Evolutionary conservation across 2,888 invertebrate species (phyloP), one percentile per base, ranked within the genome.

Genomic region (Gymnoscelis rufifasciata): DNA sequence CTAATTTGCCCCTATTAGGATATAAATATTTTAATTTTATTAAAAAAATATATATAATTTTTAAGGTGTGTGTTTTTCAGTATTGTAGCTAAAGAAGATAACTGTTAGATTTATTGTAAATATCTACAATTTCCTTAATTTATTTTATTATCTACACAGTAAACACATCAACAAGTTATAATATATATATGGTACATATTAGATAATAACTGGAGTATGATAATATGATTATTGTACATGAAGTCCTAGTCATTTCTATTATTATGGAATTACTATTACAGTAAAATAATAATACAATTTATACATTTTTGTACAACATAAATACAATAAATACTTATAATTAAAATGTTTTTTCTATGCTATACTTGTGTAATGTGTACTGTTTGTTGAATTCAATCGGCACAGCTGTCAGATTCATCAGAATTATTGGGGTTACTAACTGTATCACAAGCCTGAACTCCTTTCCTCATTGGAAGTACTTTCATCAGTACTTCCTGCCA

Each of bases 401-500:
- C 70, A 68, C 68, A 74, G 37, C 68, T 63, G 61, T 69, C 68
- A 23, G 71, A 71, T 47, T 64, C 54, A 47, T 75, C 71, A 60
- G 65, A 55, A 49, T 65, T 71, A 51, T 68, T 64, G 40, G 73
- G 63, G 53, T 63, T 66, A 68, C 69, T 73, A 57, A 62, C 54
- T 53, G 59, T 68, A 42, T 77, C 68, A 64, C 69, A 71, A 41
- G 88, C 66, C 26, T 83, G 90, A 23, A 93, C 94, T 19, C 94
- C 93, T 78, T 95, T 95, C 36, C 96, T 88, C 63, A 91, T 86
- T 1, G 97, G 97, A 55, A 97, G 83, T 2, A 93, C 93, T 67
- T 91, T 87, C 56, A 95, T 84, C 54, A 97, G 90, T 0, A 95
- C 91, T 40, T 95, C 92, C 66, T 93, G 92, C 94, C 97, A 97